Evolutionary conservation across 1,140 invertebrate species (phyloP), one percentile per base, ranked within the genome.

Genomic region (Philotrypesis tridentata): DNA sequence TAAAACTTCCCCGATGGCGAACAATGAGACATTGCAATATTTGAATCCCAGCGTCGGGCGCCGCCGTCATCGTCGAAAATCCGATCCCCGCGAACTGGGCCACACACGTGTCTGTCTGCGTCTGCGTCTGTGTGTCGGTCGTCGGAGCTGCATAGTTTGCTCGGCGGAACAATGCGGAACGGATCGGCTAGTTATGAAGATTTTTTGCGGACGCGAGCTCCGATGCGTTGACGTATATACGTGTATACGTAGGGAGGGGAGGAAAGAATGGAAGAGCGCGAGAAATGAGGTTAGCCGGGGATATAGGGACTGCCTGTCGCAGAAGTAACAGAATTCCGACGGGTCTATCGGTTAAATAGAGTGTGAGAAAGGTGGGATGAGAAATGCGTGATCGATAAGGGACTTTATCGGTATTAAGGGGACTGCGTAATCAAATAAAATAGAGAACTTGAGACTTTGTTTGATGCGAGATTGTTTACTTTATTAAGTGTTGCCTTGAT

Each of bases 171-270:
- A 84, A 84, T 80, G 68, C 68, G 27, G 27, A n/a, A n/a, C n/a
- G 60, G 72, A 87, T 86, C 76, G 85, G 83, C 85, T 83, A 84
- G 86, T 87, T 88, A 87, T 88, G 85, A 87, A 84, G 70, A 84
- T 88, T 88, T 88, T 88, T 86, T 82, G 87, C 85, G n/a, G 65
- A 87, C 82, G 86, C 83, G 48, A 31, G 61, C 40, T 67, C 33
- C 7, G 65, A 25, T 29, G 37, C 12, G 61, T 6, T 21, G 48
- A 48, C 29, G 40, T 23, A 17, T 55, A 31, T n/a, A 21, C 9
- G n/a, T 14, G 12, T 31, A 6, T 61, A 23, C 63, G 37, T 68
- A 21, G 40, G 5, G 40, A 3, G 21, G 29, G 27, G 17, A 68
- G 67, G 17, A 70, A 37, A 29, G 67, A 33, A 31, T n/a, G 11